Base-by-base conservation (phyloP, 2,797 vertebrate species). In the Thaleichthys pacificus region DNA sequence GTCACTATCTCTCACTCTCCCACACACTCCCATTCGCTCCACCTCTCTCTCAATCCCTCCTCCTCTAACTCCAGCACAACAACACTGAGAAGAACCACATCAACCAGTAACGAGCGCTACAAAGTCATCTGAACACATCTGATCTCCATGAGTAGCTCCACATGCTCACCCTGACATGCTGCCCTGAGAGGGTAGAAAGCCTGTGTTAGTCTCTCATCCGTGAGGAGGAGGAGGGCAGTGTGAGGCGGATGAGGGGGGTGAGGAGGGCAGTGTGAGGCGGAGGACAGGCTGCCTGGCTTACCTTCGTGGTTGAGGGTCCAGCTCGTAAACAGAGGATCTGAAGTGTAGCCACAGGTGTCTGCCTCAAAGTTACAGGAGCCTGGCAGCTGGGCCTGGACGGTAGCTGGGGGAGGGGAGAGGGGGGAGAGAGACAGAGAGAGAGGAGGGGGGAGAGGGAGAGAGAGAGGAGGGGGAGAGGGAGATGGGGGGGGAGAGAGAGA, bases 311-410 rank as follows among this genome's bases (percentile, higher is more conserved):
- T 93, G 75, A 96, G 86, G n/a, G 76, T 89, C 97, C 96, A 98
- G 24, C 91, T 95, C 49, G 87, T 85, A 70, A 92, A 93, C 19
- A 80, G 82, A 19, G 82, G 81, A 64, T 95, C 93, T 21, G 95
- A 94, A 35, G 88, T 90, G 86, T 96, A 98, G 75, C 91, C 93
- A 72, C 96, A 98, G 81, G 92, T 94, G 88, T 79, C 90, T 76
- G 91, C 91, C 78, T 96, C 93, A 89, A 98, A 98, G 81, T 90
- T 87, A 82, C 96, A 98, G 42, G 97, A 97, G 56, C 96, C 97
- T n/a, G 91, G 84, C 30, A 93, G 72, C 83, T 89, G 85, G 70
- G 88, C 85, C 89, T 80, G 79, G 81, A 87, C 88, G 91, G 87
- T 22, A 76, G 71, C 90, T 92, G 76, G 42, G 47, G 73, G 47